Evolutionary conservation across 2,888 invertebrate genomes (phyloP).

Genomic region (Phyllotreta striolata): DNA sequence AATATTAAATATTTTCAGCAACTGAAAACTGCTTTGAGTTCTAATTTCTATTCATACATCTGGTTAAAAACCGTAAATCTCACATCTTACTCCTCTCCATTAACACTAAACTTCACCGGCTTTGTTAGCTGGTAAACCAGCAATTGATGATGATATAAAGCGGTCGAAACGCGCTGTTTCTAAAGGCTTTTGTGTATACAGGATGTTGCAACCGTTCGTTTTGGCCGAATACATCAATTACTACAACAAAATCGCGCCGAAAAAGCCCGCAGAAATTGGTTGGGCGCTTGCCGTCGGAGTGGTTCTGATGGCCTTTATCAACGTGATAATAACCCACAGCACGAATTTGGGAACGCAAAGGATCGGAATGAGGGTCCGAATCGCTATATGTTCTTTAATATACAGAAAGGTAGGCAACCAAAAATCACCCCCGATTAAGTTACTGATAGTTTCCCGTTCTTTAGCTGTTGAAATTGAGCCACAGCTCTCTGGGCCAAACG

Average conservation of each 20-base stretch:
- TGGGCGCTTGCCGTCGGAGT: slow-evolving; percentile 73
- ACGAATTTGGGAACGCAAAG: slow-evolving; percentile 65
- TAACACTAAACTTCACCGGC: too few relatives aligned
- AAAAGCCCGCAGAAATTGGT: slow-evolving; percentile 65
- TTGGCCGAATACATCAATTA: slow-evolving; percentile 71
- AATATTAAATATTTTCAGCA: too few relatives aligned
- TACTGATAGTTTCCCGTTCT: slow-evolving; percentile 25
- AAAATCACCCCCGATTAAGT: neutral
- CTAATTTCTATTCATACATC: too few relatives aligned
- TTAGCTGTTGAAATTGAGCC: slow-evolving; percentile 70
- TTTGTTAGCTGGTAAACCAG: too few relatives aligned
- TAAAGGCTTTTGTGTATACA: slow-evolving; percentile 48
- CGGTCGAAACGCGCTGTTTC: neutral
- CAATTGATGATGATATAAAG: too few relatives aligned
- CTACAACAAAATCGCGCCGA: slow-evolving; percentile 61
- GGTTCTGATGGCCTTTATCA: slow-evolving; percentile 66
- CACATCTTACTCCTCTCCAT: too few relatives aligned
- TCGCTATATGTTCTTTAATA: slow-evolving; percentile 81
- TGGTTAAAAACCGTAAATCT: too few relatives aligned
- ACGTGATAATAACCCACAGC: slow-evolving; percentile 73
- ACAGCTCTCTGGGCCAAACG: slow-evolving; percentile 78
- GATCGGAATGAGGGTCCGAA: slow-evolving; percentile 79
- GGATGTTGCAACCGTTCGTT: slow-evolving; percentile 69
- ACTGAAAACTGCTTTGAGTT: too few relatives aligned
- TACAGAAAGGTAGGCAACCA: slow-evolving; percentile 77